Evolutionary conservation across 2,113 vertebrate genomes (phyloP).

Genomic region (Callipepla squamata): DNA sequence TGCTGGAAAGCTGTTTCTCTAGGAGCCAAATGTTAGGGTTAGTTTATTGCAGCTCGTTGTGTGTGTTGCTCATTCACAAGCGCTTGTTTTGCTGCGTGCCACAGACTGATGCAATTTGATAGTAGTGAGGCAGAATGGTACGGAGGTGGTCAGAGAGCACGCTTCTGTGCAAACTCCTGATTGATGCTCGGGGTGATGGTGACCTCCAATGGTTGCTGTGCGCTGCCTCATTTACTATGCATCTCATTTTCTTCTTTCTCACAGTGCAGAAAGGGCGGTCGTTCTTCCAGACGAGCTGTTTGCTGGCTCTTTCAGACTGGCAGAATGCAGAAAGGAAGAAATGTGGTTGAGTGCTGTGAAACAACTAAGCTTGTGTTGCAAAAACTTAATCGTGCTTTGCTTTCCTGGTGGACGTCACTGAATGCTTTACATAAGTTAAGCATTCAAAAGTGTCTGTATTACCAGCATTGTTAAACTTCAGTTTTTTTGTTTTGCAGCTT

Average conservation of each 20-base stretch:
- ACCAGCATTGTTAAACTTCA: not conserved
- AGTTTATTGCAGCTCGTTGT: constrained; percentile 27
- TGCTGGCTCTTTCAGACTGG: not conserved
- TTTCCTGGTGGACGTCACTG: not conserved
- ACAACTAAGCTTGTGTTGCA: not conserved
- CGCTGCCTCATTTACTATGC: not conserved
- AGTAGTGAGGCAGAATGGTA: not conserved
- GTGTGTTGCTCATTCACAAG: constrained; percentile 9
- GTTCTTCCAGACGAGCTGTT: not conserved
- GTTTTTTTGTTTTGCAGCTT: not conserved
- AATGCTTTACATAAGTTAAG: not conserved
- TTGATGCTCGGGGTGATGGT: not conserved
- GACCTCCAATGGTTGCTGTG: not conserved
- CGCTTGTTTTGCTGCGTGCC: not conserved
- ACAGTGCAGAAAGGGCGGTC: not conserved
- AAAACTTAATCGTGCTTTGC: not conserved
- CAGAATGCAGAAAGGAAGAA: not conserved
- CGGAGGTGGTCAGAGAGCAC: not conserved
- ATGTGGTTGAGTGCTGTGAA: not conserved
- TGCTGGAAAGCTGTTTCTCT: constrained; percentile 24
- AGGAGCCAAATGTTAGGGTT: constrained; percentile 27
- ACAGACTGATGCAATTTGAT: not conserved
- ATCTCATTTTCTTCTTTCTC: not conserved
- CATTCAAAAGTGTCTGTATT: not conserved
- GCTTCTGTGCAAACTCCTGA: not conserved